Conservation (phyloP, 2,888 invertebrate species). For the Archips crataeganus region DNA sequence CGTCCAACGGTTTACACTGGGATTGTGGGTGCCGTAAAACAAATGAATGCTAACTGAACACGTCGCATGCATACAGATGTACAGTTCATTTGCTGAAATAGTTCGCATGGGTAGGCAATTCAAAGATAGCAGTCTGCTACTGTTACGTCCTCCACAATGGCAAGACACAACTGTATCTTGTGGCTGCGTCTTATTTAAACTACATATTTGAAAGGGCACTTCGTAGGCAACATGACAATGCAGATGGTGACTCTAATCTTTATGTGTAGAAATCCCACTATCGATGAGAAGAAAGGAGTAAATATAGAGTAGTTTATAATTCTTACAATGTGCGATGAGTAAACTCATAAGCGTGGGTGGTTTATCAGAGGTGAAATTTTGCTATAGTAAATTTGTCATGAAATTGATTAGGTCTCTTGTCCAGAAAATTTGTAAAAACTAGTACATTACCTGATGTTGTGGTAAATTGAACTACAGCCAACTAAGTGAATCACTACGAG, state of each 20-base stretch:
- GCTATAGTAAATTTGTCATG: neutral
- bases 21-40: conserved; percentile 7
- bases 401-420: neutral
- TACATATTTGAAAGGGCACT: neutral
- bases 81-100: neutral
- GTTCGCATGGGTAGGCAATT: neutral
- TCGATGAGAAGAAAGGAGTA: neutral
- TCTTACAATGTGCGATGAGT: neutral
- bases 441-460: no score
- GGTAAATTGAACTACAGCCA: neutral
- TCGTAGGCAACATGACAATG: neutral
- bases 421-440: neutral
- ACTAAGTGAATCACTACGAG: neutral
- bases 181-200: neutral
- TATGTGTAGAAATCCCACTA: neutral
- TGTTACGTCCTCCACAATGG: neutral
- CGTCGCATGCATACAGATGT: neutral
- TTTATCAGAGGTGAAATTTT: neutral
- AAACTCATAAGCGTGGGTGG: neutral
- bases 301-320: neutral
- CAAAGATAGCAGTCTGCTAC: neutral
- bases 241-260: neutral
- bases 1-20: conserved; percentile 1
- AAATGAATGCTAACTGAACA: conserved; percentile 7
- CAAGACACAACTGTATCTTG: neutral